Conservation (phyloP, 92 coral and sea anemone genomes). For the Parazoanthus atlanticus region DNA sequence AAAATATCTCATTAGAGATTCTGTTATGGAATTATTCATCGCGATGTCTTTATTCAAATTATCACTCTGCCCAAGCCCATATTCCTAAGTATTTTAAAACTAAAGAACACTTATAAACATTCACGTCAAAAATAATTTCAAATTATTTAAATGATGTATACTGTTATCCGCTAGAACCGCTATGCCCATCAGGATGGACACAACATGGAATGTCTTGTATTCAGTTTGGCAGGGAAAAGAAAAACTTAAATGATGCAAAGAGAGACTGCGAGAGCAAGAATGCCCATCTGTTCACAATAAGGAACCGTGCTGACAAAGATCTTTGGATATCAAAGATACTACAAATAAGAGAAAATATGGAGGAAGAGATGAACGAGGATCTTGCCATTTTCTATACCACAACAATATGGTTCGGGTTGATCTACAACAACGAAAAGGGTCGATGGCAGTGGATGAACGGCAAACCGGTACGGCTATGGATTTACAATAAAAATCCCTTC, state of each 20-base stretch:
- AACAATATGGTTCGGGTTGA: neutral
- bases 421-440: too few relatives aligned
- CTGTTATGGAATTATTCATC: neutral
- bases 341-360: neutral
- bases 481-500: neutral
- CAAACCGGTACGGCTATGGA: neutral
- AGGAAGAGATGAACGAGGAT: neutral
- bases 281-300: neutral
- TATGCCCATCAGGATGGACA: neutral
- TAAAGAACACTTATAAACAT: too few relatives aligned
- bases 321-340: neutral
- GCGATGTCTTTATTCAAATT: too few relatives aligned
- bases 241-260: neutral
- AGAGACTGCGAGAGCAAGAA: neutral
- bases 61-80: too few relatives aligned
- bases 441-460: neutral
- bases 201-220: neutral
- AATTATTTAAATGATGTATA: too few relatives aligned
- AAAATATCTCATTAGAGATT: too few relatives aligned
- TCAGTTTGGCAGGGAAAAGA: neutral
- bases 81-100: too few relatives aligned
- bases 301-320: neutral
- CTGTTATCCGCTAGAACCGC: neutral
- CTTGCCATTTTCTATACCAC: neutral
- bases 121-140: too few relatives aligned